Conservation (phyloP, 2,888 invertebrate species). For the Rhagophthalmus giganteus region DNA sequence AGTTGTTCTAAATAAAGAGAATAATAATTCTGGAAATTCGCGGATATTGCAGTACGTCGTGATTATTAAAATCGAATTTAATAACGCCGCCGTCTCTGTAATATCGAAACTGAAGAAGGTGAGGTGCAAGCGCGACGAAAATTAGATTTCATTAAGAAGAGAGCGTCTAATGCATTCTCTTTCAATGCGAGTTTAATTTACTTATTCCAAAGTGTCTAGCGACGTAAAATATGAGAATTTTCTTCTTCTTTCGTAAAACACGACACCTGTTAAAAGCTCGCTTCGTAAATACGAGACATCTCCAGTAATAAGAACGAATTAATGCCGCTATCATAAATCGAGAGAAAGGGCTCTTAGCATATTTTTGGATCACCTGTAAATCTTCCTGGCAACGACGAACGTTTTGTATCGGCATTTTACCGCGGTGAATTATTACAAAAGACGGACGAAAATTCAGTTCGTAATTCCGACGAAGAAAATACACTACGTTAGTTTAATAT, state of each 20-base stretch:
- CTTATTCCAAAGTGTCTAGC: constrained; percentile 24
- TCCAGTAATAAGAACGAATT: not conserved
- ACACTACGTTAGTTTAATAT: too few relatives aligned
- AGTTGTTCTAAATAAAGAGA: too few relatives aligned
- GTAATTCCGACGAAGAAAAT: not conserved
- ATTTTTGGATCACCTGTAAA: too few relatives aligned
- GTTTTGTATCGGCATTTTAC: too few relatives aligned
- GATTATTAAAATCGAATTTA: constrained; percentile 29
- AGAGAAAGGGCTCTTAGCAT: too few relatives aligned
- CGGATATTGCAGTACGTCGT: constrained; percentile 16
- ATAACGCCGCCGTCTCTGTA: constrained; percentile 23
- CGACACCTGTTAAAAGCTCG: constrained; percentile 17
- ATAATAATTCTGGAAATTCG: too few relatives aligned
- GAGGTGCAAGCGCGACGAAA: constrained; percentile 26
- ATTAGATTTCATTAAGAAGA: constrained; percentile 32
- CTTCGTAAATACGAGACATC: too few relatives aligned
- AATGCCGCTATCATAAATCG: not conserved
- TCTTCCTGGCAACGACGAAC: too few relatives aligned
- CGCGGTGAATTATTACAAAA: not conserved
- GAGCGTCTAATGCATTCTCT: constrained; percentile 31
- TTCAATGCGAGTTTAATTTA: constrained; percentile 29
- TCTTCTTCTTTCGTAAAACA: constrained; percentile 14
- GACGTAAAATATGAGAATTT: constrained; percentile 25
- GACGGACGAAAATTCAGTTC: not conserved
- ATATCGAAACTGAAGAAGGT: constrained; percentile 20